Percentiles rank a stretch among this genome's conserved stretches.
Conservation (phyloP, 2,888 invertebrate species). For the Dioctria linearis region DNA sequence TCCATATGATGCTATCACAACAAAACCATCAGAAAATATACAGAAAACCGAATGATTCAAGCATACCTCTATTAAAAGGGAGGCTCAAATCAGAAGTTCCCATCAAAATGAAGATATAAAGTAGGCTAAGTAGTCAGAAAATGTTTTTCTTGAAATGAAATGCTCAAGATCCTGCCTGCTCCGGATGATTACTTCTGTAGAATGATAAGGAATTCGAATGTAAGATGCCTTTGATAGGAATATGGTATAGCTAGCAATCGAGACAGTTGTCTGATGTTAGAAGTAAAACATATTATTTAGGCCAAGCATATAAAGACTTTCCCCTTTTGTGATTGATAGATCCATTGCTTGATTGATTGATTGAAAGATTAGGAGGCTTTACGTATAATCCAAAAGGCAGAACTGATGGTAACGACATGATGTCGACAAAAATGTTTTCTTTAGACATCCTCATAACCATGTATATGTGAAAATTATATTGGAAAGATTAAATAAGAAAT, state of each 20-base stretch:
- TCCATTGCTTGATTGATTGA: constrained; percentile 45
- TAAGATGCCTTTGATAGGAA: neutral
- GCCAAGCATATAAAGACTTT: constrained; percentile 19
- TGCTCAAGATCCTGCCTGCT: neutral
- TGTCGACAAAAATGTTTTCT: neutral
- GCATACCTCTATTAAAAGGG: neutral
- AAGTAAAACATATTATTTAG: constrained; percentile 22
- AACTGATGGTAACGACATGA: constrained; percentile 26
- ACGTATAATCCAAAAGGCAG: constrained; percentile 12
- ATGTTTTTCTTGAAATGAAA: constrained; percentile 19
- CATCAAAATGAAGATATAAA: neutral
- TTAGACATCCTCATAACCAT: neutral
- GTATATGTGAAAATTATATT: neutral
- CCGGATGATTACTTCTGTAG: constrained; percentile 1
- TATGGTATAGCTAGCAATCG: neutral
- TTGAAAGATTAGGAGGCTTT: constrained; percentile 42
- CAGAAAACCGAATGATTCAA: neutral
- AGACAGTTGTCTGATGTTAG: neutral
- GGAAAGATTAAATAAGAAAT: neutral
- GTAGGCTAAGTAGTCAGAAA: constrained; percentile 22
- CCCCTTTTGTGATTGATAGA: constrained; percentile 35
- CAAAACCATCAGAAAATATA: no score
- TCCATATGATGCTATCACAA: no score
- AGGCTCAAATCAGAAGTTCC: neutral
- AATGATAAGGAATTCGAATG: constrained; percentile 34